Conservation (phyloP, 2,113 vertebrate species). For the Anguilla rostrata region DNA sequence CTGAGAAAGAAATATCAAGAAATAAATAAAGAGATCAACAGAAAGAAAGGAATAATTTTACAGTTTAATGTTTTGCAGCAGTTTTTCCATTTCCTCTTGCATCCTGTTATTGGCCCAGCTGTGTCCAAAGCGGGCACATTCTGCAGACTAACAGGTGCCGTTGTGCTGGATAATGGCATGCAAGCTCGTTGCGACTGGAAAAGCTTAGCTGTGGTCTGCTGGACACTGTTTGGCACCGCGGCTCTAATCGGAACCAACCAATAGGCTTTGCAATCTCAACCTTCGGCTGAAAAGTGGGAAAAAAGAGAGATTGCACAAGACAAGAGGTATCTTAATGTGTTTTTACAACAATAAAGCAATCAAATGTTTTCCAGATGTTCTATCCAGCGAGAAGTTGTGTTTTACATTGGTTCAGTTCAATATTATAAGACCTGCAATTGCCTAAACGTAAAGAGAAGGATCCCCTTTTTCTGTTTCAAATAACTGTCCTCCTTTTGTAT, state of each 20-base stretch:
- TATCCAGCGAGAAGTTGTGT: background rate
- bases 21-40: background rate
- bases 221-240: background rate
- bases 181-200: background rate
- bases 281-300: background rate
- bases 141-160: background rate
- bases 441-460: background rate
- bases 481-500: background rate
- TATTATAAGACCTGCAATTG: background rate
- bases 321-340: background rate
- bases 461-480: background rate
- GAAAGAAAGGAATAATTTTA: background rate
- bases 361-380: background rate
- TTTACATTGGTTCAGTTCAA: too few species aligned
- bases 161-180: background rate
- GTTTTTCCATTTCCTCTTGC: background rate
- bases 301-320: background rate
- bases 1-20: background rate
- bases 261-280: background rate
- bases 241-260: background rate
- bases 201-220: background rate
- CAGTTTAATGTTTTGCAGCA: background rate
- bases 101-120: background rate
- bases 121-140: background rate
- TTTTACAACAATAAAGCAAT: background rate